Evolutionary conservation across 2,888 invertebrate species (phyloP).

Genomic region (Dynastes maya): DNA sequence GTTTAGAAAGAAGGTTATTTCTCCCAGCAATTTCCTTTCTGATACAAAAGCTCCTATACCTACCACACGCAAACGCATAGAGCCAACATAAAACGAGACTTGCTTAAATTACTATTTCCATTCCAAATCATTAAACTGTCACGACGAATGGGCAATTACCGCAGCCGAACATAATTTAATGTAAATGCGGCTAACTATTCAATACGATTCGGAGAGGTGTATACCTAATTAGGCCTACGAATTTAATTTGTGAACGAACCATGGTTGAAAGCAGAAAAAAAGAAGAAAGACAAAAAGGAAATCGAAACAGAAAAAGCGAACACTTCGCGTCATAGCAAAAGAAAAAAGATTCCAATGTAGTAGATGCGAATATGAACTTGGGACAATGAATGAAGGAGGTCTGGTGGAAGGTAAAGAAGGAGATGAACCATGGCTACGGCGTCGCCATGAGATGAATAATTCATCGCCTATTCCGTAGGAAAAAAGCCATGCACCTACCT

Average conservation of each 20-base stretch:
- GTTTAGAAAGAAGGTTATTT: too few relatives aligned
- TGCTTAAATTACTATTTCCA: constrained; percentile 33
- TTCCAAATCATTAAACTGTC: constrained; percentile 36
- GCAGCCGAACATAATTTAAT: constrained; percentile 34
- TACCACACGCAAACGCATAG: constrained; percentile 13
- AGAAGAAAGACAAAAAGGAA: neutral
- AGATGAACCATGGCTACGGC: neutral
- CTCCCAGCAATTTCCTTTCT: too few relatives aligned
- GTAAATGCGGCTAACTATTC: constrained; percentile 22
- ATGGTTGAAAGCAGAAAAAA: neutral
- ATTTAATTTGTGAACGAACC: constrained; percentile 9
- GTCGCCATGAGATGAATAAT: constrained; percentile 42
- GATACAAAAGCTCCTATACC: neutral
- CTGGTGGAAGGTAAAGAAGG: neutral
- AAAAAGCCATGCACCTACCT: neutral
- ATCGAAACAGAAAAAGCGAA: neutral
- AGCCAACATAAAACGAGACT: constrained; percentile 9
- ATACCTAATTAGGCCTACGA: constrained; percentile 35
- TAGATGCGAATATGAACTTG: constrained; percentile 17
- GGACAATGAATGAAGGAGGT: constrained; percentile 38
- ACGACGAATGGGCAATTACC: constrained; percentile 32
- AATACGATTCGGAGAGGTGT: constrained; percentile 10
- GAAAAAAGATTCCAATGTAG: constrained; percentile 1
- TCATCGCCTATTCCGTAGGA: constrained; percentile 18
- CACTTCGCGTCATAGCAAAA: neutral